Evolutionary conservation across 2,888 invertebrate species (phyloP).

Genomic region (Nemurella pictetii): DNA sequence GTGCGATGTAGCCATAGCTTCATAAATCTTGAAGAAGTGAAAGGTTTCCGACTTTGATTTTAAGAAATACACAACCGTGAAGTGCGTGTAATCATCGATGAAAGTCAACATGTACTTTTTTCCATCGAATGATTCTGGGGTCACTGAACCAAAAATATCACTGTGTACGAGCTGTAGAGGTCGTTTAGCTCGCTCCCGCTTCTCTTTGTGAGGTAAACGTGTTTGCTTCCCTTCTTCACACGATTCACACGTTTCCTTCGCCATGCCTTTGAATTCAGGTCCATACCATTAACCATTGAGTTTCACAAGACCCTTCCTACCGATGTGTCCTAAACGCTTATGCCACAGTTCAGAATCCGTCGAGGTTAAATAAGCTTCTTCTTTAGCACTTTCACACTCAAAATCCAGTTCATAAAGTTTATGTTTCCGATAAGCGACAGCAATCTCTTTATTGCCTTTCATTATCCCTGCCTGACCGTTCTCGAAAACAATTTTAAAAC

Average conservation of each 20-base stretch:
- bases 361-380: no score
- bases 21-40: constrained; percentile 43
- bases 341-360: no score
- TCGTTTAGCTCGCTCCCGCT: constrained; percentile 38
- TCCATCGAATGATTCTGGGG: constrained; percentile 37
- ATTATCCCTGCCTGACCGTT: no score
- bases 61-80: constrained; percentile 39
- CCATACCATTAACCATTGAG: not conserved
- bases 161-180: constrained; percentile 41
- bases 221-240: constrained; percentile 39
- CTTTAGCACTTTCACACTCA: no score
- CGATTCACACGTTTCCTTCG: constrained; percentile 40
- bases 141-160: constrained; percentile 35
- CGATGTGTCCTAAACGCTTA: no score
- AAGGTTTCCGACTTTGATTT: constrained; percentile 41
- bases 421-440: no score
- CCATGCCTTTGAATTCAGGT: not conserved
- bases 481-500: no score
- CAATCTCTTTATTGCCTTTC: no score
- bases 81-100: constrained; percentile 43
- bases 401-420: no score
- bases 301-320: no score
- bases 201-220: constrained; percentile 43
- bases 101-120: constrained; percentile 41
- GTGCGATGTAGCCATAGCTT: constrained; percentile 43